Evolutionary conservation across 2,113 vertebrate species (phyloP), one percentile per base, ranked within the genome.

Genomic region (Forbesichthys papilliferus): DNA sequence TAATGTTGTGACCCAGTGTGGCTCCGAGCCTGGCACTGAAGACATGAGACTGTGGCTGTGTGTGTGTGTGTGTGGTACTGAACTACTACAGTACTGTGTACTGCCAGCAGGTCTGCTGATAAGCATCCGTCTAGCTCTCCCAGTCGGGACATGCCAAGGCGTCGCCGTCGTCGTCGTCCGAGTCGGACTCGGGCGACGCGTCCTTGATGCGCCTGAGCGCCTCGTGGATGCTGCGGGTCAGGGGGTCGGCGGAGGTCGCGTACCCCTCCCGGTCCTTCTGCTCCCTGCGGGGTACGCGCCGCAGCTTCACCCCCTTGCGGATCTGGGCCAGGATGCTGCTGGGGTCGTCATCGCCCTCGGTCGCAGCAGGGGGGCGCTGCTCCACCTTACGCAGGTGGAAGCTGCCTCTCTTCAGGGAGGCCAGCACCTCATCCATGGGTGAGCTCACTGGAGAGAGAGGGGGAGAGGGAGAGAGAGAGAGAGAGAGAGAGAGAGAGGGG

Each of bases 261-360:
- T 93, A 84, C 73, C 92, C 93, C 89, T 88, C 92, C 91, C 68
- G 90, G 89, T 81, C 95, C 92, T 86, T 94, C 86, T 86, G 95
- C 70, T 96, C 95, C 54, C 92, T 95, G 66, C 92, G 73, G 7
- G 86, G 95, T 42, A 99, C 95, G 42, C 95, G 95, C 88, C 95
- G 94, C 90, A 99, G 93, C 88, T 97, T 96, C 62, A 99, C 96
- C 0, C 98, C 98, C 74, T 95, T 96, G 56, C 98, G 95, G 84
- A 99, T 99, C 87, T 99, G 98, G 58, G 94, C 96, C 92, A 99
- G 93, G 88, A 99, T 98, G 88, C 95, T 99, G 92, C 96, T 95
- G 84, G 94, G 92, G 64, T 99, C 96, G 49, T 98, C 95, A 82
- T 96, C 94, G 71, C 91, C 91, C 9, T 94, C 93, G 69, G 92